phyloP scores from a whole-genome alignment of 2,888 invertebrate species.

The Dendrolimus pini region DNA sequence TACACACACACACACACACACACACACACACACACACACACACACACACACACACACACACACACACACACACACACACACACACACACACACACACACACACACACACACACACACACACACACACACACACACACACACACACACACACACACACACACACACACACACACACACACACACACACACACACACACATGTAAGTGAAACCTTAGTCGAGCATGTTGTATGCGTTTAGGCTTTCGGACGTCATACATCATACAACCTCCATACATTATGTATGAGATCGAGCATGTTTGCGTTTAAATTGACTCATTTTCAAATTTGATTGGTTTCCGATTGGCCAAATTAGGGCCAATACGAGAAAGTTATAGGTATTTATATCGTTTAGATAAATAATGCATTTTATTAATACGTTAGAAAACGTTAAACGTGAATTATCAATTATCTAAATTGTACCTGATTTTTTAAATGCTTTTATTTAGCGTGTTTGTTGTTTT shows the following conservation, averaged over 20 bases:
- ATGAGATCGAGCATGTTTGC: conserved; percentile 8
- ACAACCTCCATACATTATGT: conserved; percentile 13
- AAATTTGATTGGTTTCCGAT: neutral
- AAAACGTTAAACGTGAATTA: neutral
- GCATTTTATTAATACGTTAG: neutral
- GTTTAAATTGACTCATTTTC: neutral
- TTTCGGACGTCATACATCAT: conserved; percentile 14
- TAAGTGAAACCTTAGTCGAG: conserved; percentile 13
- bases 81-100: too few species aligned
- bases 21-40: too few species aligned
- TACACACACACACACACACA: too few species aligned
- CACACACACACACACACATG: too few species aligned
- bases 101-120: too few species aligned
- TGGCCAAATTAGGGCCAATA: neutral
- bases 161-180: too few species aligned
- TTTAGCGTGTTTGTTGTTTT: too few species aligned
- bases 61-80: too few species aligned
- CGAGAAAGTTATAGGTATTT: neutral
- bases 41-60: too few species aligned
- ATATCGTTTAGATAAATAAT: neutral
- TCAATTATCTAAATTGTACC: neutral
- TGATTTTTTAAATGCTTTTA: too few species aligned
- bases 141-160: too few species aligned
- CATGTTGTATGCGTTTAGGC: conserved; percentile 1
- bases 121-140: too few species aligned